Conservation (phyloP, 2,888 invertebrate genomes). For the Brachypalpus laphriformis region DNA sequence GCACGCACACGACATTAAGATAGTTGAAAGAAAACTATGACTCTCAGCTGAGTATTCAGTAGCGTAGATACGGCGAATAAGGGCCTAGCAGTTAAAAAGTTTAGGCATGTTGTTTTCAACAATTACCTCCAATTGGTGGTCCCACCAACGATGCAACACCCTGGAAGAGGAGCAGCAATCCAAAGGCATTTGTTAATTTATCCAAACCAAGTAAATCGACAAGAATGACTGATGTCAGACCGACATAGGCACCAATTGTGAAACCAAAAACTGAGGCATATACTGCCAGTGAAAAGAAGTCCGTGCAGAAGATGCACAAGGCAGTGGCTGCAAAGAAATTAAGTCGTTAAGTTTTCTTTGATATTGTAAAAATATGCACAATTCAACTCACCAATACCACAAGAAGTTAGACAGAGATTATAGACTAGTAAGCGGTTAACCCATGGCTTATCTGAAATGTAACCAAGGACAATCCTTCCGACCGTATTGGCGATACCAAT, state of each 20-base stretch:
- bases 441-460: constrained; percentile 94
- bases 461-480: constrained; percentile 94
- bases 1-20: no score
- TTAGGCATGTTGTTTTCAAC: not conserved
- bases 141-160: constrained; percentile 96
- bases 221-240: constrained; percentile 96
- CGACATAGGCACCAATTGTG: constrained; percentile 97
- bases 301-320: constrained; percentile 89
- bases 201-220: constrained; percentile 97
- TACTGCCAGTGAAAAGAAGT: constrained; percentile 88
- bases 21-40: no score
- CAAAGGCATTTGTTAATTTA: constrained; percentile 97
- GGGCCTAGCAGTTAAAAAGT: no score
- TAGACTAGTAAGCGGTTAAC: constrained; percentile 95
- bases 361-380: not conserved
- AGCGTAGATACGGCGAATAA: no score
- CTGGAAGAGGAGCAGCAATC: constrained; percentile 95
- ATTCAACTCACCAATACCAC: constrained; percentile 91
- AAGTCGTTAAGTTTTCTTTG: not conserved
- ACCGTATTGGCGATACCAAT: constrained; percentile 94
- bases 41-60: no score
- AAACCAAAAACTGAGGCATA: constrained; percentile 94
- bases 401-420: constrained; percentile 92
- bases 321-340: constrained; percentile 87
- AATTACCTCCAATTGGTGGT: constrained; percentile 94